Evolutionary conservation across 2,888 invertebrate genomes (phyloP), one percentile per base, ranked within the genome.

Genomic region (Philopedon plagiatum): DNA sequence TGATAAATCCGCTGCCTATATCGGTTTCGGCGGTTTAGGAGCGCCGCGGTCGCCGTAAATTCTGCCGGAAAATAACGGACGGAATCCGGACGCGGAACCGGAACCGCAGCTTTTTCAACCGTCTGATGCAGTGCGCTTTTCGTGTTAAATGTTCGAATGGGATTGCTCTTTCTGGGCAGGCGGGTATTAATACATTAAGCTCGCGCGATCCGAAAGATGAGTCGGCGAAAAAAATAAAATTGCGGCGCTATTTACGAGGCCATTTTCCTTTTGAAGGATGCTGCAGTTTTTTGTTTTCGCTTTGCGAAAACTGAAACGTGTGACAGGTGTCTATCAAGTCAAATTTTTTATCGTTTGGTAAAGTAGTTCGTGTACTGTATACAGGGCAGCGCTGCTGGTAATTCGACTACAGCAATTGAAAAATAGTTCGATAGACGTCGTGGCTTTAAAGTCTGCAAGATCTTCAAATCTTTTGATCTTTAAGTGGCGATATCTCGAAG

Each of bases 31-130:
- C 51, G 51, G 51, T 54, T 29, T 29, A 29, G n/a, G 3, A 54
- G 15, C 29, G 15, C 9, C 51, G 18, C 51, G 29, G 18, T 26
- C 29, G 39, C 15, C 37, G 57, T 57, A 57, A 57, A 57, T 54
- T 54, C 15, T 32, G 15, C 51, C 32, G 51, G 51, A 29, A 54
- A 54, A 54, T 54, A 54, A 54, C 51, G 26, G 51, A 54, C 29
- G 49, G 8, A 7, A n/a, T 9, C 51, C 29, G 29, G 51, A 23
- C 23, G 26, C 15, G 29, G 34, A 57, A 37, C 5, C 57, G 57
- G 57, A 57, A 57, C 57, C 57, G 37, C 57, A 57, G 34, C 57
- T 57, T 57, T 57, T 57, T 57, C 57, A 57, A 62, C 46, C 19
- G 49, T 44, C 44, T 29, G 61, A 62, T 62, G 44, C 61, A 62